A percentile compares a stretch with the other conserved stretches of the same genome.
These are phyloP conservation scores for Drosophila neocordata DNA, from an alignment of 1,140 invertebrate species.

Conservation along the genomic window DNA sequence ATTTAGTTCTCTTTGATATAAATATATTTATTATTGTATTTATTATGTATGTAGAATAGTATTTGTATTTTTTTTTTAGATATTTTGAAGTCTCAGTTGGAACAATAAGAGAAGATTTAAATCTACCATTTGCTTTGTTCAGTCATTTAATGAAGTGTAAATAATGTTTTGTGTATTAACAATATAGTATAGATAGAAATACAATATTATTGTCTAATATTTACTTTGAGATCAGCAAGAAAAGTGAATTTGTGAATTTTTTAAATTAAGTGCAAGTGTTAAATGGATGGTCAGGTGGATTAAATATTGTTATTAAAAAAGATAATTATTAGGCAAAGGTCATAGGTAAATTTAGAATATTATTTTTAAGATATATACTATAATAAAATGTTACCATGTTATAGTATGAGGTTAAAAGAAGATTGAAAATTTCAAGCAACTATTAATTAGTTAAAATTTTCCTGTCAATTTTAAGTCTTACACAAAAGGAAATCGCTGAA, in stretches of 20 bases:
- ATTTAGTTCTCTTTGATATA: background rate
- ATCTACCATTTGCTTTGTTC: constrained; percentile 24
- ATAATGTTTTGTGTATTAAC: constrained; percentile 30
- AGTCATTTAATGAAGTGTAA: constrained; percentile 46
- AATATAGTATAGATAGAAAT: background rate
- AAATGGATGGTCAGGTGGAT: constrained; percentile 32
- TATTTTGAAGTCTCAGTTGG: background rate
- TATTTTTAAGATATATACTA: too few species aligned
- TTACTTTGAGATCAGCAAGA: constrained; percentile 65
- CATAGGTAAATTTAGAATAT: constrained; percentile 19
- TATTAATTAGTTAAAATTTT: too few species aligned
- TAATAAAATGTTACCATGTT: too few species aligned
- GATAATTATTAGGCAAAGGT: background rate
- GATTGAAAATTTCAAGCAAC: too few species aligned
- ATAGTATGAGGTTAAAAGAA: too few species aligned
- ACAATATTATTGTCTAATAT: constrained; percentile 32
- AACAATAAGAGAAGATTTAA: constrained; percentile 13
- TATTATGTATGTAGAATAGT: constrained; percentile 9
- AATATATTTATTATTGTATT: background rate
- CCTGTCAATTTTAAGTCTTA: too few species aligned
- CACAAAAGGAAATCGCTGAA: too few species aligned
- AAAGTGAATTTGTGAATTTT: constrained; percentile 18
- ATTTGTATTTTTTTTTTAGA: constrained; percentile 35
- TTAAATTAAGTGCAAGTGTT: constrained; percentile 44
- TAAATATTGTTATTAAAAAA: background rate